These are phyloP conservation scores for Amazona finschi DNA, from an alignment of 2,797 vertebrate genomes.

Conservation along the genomic window DNA sequence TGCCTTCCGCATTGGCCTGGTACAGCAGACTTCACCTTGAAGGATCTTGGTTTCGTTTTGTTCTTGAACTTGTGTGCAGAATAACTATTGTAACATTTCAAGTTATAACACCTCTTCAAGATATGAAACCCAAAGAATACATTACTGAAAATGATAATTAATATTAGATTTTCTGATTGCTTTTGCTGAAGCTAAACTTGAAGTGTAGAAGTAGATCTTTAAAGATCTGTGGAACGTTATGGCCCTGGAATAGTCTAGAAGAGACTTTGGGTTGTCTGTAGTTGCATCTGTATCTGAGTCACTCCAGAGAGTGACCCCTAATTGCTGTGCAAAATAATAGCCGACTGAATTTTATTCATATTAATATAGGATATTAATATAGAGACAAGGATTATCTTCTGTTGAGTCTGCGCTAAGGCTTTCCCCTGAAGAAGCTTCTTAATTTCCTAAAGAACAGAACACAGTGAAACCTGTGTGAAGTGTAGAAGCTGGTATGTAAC, in stretches of 20 bases:
- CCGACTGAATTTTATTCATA: background rate
- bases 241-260: background rate
- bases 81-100: background rate
- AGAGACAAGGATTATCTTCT: background rate
- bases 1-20: background rate
- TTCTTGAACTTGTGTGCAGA: background rate
- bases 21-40: background rate
- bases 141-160: background rate
- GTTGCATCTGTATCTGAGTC: background rate
- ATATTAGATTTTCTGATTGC: background rate
- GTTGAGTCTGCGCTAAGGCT: background rate
- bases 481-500: background rate
- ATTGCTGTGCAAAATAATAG: background rate
- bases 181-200: background rate
- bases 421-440: background rate
- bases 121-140: background rate
- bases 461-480: background rate
- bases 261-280: background rate
- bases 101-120: background rate
- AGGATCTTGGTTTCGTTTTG: background rate
- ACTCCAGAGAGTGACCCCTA: background rate
- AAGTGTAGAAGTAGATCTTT: background rate
- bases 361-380: rapidly evolving
- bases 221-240: background rate
- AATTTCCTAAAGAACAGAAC: background rate